These are phyloP conservation scores for Bursaphelenchus okinawaensis DNA, from an alignment of 2,888 invertebrate species.

Conservation along the genomic window DNA sequence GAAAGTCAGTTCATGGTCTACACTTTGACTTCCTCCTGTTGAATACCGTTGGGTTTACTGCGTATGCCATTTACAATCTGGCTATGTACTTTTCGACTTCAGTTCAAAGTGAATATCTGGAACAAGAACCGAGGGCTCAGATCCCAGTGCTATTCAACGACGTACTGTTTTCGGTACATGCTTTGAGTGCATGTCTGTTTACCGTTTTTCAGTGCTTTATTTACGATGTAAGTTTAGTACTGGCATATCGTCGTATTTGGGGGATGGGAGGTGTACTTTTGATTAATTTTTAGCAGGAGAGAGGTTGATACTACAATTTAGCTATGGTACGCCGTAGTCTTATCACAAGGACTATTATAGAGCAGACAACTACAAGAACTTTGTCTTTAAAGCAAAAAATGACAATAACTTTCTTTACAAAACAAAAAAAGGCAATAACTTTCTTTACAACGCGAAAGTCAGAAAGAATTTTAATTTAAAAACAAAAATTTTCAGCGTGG, in stretches of 20 bases:
- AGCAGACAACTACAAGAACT: too few species aligned
- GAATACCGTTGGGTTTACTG: slow-evolving; percentile 82
- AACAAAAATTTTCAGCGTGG: slow-evolving; percentile 67
- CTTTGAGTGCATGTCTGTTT: slow-evolving; percentile 74
- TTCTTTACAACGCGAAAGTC: too few species aligned
- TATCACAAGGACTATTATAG: too few species aligned
- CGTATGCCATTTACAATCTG: slow-evolving; percentile 85
- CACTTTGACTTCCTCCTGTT: slow-evolving; percentile 91
- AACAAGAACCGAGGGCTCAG: slow-evolving; percentile 75
- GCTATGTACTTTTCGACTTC: slow-evolving; percentile 71
- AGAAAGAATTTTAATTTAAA: too few species aligned
- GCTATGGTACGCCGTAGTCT: too few species aligned
- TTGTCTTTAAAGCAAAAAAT: too few species aligned
- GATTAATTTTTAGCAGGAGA: too few species aligned
- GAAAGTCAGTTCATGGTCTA: slow-evolving; percentile 81
- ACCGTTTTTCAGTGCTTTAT: slow-evolving; percentile 82
- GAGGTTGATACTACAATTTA: too few species aligned
- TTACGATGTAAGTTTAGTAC: slow-evolving; percentile 73
- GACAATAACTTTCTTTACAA: too few species aligned
- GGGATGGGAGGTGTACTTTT: too few species aligned
- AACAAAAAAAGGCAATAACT: too few species aligned
- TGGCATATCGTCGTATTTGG: too few species aligned
- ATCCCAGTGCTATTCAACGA: slow-evolving; percentile 93
- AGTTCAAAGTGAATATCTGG: slow-evolving; percentile 72
- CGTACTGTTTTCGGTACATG: slow-evolving; percentile 90